phyloP scores from a whole-genome alignment of 2,888 invertebrate genomes.

The Mythimna albipuncta region DNA sequence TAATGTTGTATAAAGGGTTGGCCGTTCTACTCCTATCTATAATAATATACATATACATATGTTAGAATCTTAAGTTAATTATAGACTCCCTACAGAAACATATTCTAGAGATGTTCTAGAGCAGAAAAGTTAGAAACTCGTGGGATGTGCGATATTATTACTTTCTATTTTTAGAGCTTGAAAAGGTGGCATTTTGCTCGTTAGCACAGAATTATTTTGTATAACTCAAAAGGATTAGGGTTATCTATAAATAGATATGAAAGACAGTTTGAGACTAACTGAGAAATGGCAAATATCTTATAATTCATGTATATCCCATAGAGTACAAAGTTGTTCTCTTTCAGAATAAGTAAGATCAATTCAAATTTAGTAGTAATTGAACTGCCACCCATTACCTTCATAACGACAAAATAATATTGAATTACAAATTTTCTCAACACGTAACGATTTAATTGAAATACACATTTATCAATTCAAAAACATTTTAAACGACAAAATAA shows the following conservation, averaged over 20 bases:
- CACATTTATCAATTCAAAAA: constrained; percentile 21
- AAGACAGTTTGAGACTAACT: neutral
- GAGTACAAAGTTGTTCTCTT: neutral
- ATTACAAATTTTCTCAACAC: constrained; percentile 21
- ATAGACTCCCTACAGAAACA: neutral
- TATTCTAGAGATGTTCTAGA: neutral
- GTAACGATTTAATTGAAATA: constrained; percentile 18
- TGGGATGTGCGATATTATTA: neutral
- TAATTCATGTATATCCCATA: neutral
- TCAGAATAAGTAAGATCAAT: too few species aligned
- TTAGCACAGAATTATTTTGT: neutral
- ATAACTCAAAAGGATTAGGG: neutral
- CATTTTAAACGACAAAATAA: constrained; percentile 18
- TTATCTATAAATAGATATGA: neutral
- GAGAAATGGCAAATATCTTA: neutral
- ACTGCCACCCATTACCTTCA: neutral
- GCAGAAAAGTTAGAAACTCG: neutral
- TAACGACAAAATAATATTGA: neutral
- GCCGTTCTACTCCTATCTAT: neutral
- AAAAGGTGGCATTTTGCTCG: neutral
- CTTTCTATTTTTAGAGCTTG: neutral
- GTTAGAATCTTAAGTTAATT: neutral
- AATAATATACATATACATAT: neutral
- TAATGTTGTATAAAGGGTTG: too few species aligned
- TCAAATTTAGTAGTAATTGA: neutral